Conservation (phyloP, 53 echinoderm and acorn worm species). For the Apostichopus leukothele region DNA sequence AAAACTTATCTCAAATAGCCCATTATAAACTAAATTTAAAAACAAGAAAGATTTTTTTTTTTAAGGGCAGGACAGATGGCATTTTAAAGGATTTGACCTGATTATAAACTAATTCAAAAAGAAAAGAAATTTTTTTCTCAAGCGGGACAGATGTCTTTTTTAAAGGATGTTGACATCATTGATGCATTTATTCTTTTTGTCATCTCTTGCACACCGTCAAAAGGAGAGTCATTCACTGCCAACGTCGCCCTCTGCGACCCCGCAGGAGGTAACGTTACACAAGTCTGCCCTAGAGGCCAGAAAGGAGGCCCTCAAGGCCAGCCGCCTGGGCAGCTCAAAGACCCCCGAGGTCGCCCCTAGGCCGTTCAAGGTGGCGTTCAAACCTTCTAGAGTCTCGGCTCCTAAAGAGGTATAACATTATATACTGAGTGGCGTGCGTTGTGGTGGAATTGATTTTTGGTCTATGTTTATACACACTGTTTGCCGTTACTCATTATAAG, state of each 20-base stretch:
- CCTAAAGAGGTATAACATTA: conserved; percentile 16
- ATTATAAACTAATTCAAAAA: no score
- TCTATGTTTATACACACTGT: no score
- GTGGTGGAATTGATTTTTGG: neutral
- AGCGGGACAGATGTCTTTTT: no score
- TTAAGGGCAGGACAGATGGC: no score
- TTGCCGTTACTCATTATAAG: no score
- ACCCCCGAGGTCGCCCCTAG: conserved; percentile 39
- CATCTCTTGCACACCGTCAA: neutral
- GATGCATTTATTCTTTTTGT: neutral
- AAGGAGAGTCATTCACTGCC: conserved; percentile 26
- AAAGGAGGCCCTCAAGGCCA: conserved; percentile 72
- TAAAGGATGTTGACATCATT: neutral
- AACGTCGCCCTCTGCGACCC: conserved; percentile 20
- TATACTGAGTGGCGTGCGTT: neutral
- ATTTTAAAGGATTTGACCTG: no score
- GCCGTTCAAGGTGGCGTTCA: conserved; percentile 13
- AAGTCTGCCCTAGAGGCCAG: conserved; percentile 50
- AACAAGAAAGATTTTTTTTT: no score
- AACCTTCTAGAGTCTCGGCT: conserved; percentile 21
- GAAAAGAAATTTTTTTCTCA: no score
- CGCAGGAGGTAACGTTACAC: conserved; percentile 8
- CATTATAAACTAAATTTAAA: no score
- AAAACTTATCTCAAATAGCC: no score
- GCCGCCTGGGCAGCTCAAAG: conserved; percentile 49